phyloP scores from a whole-genome alignment of 1,140 invertebrate species.

The Cotesia vestalis region DNA sequence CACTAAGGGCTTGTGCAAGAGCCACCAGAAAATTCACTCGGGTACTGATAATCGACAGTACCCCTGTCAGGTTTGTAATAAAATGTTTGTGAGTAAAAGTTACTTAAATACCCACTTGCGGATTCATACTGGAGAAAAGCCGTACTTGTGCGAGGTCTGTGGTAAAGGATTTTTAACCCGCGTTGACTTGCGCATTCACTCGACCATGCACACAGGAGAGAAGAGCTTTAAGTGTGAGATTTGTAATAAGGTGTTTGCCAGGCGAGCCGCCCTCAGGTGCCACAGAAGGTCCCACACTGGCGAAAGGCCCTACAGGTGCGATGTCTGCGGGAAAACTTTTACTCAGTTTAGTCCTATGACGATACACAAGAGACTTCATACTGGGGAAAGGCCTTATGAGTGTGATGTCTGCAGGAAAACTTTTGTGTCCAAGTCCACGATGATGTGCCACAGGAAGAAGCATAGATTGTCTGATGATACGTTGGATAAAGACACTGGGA shows the following conservation, averaged over 20 bases:
- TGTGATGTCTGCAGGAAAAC: constrained; percentile 77
- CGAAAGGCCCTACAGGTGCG: constrained; percentile 73
- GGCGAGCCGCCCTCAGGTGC: constrained; percentile 74
- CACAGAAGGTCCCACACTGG: constrained; percentile 76
- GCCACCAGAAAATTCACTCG: constrained; percentile 76
- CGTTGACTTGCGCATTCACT: constrained; percentile 71
- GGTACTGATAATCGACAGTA: constrained; percentile 74
- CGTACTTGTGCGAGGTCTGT: constrained; percentile 75
- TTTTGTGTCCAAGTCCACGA: constrained; percentile 70
- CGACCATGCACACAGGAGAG: constrained; percentile 76
- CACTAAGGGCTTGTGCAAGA: constrained; percentile 78
- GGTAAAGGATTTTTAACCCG: constrained; percentile 74
- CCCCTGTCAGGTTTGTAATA: constrained; percentile 73
- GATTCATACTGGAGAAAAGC: constrained; percentile 88
- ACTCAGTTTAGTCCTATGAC: constrained; percentile 73
- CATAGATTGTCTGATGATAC: constrained; percentile 51
- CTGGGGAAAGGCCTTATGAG: constrained; percentile 81
- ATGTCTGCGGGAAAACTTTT: constrained; percentile 72
- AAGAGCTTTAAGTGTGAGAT: constrained; percentile 75
- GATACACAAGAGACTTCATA: constrained; percentile 75
- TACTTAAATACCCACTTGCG: constrained; percentile 85
- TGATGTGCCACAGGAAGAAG: constrained; percentile 71
- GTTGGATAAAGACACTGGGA: constrained; percentile 31
- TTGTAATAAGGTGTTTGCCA: constrained; percentile 75
- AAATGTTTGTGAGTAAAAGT: constrained; percentile 78